Evolutionary conservation across 30 jellyfish, hydroid and myxozoan genomes (phyloP).

Genomic region (Aurelia coerulea): DNA sequence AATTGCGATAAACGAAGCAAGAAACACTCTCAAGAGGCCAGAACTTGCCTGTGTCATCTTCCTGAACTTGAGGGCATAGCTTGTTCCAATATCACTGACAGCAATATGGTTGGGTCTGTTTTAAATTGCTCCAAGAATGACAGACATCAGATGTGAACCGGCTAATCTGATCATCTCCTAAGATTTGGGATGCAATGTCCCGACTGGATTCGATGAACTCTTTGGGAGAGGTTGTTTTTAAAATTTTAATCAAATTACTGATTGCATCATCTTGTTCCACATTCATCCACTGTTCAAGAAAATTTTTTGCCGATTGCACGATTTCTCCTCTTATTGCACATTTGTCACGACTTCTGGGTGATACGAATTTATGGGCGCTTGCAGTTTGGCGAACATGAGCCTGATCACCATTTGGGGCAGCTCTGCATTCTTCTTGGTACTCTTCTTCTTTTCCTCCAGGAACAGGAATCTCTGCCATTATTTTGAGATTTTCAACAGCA

Average conservation of each 20-base stretch:
- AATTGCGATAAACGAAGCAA: conserved; percentile 40
- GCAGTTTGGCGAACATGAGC: conserved; percentile 35
- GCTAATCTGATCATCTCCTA: conserved; percentile 20
- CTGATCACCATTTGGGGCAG: conserved; percentile 19
- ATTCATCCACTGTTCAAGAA: conserved; percentile 19
- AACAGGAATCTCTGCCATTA: conserved; percentile 33
- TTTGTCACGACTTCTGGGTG: conserved; percentile 26
- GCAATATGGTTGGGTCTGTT: conserved; percentile 7
- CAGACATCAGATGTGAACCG: conserved; percentile 40
- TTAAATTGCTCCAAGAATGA: conserved; percentile 35
- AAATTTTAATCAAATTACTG: conserved; percentile 1
- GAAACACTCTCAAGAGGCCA: conserved; percentile 33
- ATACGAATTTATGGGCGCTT: not conserved
- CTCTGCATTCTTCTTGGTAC: conserved; percentile 9
- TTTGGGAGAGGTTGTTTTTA: conserved; percentile 34
- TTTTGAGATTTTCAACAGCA: conserved; percentile 31
- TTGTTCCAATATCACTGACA: conserved; percentile 28
- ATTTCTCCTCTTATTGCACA: conserved; percentile 20
- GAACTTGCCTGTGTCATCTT: conserved; percentile 46
- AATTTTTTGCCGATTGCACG: conserved; percentile 17
- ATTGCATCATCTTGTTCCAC: conserved; percentile 35
- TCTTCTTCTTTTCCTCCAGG: conserved; percentile 50
- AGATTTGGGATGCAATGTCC: conserved; percentile 37
- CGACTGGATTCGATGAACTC: conserved; percentile 28
- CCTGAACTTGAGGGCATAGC: conserved; percentile 38